Evolutionary conservation across 2,888 invertebrate species (phyloP), one percentile per base, ranked within the genome.

Genomic region (Agrochola lota): DNA sequence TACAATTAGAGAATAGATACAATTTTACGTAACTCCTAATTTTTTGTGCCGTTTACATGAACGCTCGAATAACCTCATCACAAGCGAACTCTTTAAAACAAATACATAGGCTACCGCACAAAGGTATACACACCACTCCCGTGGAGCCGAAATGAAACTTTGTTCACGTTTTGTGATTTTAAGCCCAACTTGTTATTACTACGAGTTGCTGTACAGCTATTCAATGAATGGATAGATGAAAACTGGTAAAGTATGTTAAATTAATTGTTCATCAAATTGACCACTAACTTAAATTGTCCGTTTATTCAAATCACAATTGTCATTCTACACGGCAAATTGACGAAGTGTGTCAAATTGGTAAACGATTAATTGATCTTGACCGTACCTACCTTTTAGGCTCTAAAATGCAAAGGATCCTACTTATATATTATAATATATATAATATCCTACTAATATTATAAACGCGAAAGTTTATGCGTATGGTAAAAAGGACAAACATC

Each of bases 141-240:
- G 35, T 68, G 63, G 52, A 74, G 52, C 26, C 23, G 63, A 59
- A 63, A 68, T 73, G 57, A 64, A 80, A 80, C 79, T 80, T 78
- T 55, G 40, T 66, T 68, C 74, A 64, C 68, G 74, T 80, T 80
- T 68, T 80, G 68, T 80, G 79, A 80, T 74, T 80, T 80, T 74
- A 69, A 74, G 57, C 68, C 63, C 4, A 35, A 80, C 74, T 80
- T 30, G 40, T 52, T 68, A 49, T 57, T 20, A 49, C 46, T 49
- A 52, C 49, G 49, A 62, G 40, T 15, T 20, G 9, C 6, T 6
- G n/a, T 23, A 15, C 12, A 49, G 30, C 5, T 68, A 35, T 35
- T 52, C 6, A 52, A 35, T 35, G 52, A 68, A n/a, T 23, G 30
- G 15, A 35, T 52, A 68, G 15, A 52, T 35, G 15, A 6, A 52